Evolutionary conservation across 2,797 vertebrate genomes (phyloP), one percentile per base, ranked within the genome.

Genomic region (Leuciscus waleckii): DNA sequence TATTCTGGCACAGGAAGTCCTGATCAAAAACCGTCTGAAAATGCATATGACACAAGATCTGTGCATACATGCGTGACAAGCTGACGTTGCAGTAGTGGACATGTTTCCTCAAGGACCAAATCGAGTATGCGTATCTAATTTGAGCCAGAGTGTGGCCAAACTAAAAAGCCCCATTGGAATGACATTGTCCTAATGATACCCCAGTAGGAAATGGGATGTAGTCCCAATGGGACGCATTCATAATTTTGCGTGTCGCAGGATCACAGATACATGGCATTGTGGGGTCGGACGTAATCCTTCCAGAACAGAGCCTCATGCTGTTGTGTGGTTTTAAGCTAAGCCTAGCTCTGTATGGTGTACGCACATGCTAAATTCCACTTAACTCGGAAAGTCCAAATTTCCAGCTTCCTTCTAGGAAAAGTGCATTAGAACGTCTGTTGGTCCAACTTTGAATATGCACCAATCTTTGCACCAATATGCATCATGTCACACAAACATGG

Each of bases 81-180:
- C 39, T 84, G 86, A 84, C 29, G 70, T 68, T 69, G 86, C 86
- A 58, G 70, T 58, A 81, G 61, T 58, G 82, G 76, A 84, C 81
- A 80, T 87, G 82, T 87, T 84, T 87, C 70, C 82, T 84, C 56
- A 70, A 87, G 56, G 70, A 73, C 83, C 70, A 87, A 87, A 87
- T 76, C 79, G 32, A 87, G 78, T 83, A 81, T 87, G 86, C 82
- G 79, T 74, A 68, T 81, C 86, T 87, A 84, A 87, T 84, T 75
- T 74, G 32, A 84, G 86, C 86, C 86, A 87, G 85, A 82, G 80
- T 80, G 75, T 43, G 80, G 61, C 73, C 35, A 74, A 32, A 43
- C 81, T 73, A 77, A 65, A 85, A 49, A 49, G 39, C 51, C 56
- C 61, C 7, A 83, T 65, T 7, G 39, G 58, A 79, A 86, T 86